Evolutionary conservation across 2,888 invertebrate species (phyloP).

Genomic region (Eremobia ochroleuca): DNA sequence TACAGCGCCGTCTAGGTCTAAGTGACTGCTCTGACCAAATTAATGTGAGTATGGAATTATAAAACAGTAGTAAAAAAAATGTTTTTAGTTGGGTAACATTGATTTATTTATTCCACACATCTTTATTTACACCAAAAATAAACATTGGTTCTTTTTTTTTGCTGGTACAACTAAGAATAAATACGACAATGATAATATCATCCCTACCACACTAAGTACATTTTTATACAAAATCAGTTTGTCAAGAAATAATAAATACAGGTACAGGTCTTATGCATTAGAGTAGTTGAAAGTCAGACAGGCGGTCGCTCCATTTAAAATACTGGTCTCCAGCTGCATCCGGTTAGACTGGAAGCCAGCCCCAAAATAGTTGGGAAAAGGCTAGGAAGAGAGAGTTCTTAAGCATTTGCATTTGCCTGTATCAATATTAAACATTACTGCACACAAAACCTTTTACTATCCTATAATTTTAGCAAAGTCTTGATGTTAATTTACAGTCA

Average conservation of each 20-base stretch:
- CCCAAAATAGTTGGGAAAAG: not conserved
- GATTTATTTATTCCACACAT: slow-evolving; percentile 21
- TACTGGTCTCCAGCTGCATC: not conserved
- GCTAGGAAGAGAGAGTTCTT: not conserved
- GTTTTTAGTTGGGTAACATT: not conserved
- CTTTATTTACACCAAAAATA: slow-evolving; percentile 20
- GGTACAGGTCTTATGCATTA: not conserved
- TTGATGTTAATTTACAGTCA: not conserved
- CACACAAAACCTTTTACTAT: not conserved
- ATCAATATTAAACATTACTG: not conserved
- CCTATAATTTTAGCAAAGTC: not conserved
- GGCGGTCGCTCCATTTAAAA: not conserved
- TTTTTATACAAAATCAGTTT: slow-evolving; percentile 3
- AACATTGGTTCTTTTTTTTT: not conserved
- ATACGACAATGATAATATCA: not conserved
- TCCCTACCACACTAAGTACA: too few relatives aligned
- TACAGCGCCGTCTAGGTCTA: not conserved
- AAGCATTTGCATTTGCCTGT: not conserved
- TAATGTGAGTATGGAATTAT: not conserved
- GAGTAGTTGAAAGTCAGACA: not conserved
- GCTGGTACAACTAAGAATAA: not conserved
- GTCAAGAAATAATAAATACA: slow-evolving; percentile 1
- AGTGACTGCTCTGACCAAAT: not conserved
- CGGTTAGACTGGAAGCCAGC: too few relatives aligned
- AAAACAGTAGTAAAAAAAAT: not conserved